Evolutionary conservation across 2,113 vertebrate genomes (phyloP).

Genomic region (Chelonoidis abingdonii): DNA sequence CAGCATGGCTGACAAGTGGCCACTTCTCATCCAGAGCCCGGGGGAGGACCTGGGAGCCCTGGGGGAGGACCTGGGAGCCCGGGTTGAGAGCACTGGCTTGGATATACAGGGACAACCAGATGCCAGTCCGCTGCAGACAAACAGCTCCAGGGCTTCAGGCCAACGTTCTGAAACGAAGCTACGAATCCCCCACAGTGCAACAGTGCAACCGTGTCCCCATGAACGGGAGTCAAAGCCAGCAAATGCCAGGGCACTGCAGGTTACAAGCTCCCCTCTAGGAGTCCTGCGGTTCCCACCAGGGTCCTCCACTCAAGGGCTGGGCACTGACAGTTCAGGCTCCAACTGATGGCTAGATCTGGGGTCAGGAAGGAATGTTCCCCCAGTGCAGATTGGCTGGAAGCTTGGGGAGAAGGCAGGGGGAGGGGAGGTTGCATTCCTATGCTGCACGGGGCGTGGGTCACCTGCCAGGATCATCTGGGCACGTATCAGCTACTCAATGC

Average conservation of each 20-base stretch:
- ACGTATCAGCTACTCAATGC: background rate
- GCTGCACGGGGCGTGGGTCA: no score
- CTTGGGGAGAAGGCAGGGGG: background rate
- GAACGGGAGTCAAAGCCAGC: no score
- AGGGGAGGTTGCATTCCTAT: background rate
- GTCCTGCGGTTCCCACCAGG: accelerated
- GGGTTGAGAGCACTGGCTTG: background rate
- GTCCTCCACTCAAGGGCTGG: background rate
- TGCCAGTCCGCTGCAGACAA: background rate
- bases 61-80: background rate
- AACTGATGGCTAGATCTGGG: background rate
- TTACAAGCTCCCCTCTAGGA: background rate
- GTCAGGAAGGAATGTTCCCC: background rate
- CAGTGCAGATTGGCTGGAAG: background rate
- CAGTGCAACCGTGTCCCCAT: background rate
- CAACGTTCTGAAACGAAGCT: no score
- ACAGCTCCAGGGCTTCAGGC: no score
- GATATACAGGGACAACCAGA: background rate
- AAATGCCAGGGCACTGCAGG: no score
- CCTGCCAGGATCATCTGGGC: background rate
- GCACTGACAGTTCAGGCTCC: background rate
- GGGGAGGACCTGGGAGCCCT: background rate
- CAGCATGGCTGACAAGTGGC: accelerated
- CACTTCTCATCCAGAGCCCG: background rate
- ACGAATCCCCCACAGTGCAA: no score